phyloP scores from a whole-genome alignment of 2,113 vertebrate species.

The Campylomormyrus tamandua region DNA sequence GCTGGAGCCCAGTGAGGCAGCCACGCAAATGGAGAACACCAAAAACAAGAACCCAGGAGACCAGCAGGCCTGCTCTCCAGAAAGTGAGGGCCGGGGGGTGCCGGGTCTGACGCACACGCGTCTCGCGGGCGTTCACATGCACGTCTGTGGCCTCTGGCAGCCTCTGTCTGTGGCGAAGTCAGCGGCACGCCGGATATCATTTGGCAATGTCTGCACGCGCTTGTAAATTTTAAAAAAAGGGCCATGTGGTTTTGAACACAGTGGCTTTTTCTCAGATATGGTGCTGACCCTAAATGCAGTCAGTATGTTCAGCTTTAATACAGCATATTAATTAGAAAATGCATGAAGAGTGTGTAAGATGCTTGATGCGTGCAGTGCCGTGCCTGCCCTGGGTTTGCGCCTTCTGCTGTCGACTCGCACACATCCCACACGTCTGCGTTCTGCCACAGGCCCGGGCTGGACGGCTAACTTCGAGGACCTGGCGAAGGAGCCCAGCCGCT shows the following conservation, averaged over 20 bases:
- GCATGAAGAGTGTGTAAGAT: background rate
- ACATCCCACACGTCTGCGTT: background rate
- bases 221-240: background rate
- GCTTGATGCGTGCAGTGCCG: background rate
- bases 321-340: background rate
- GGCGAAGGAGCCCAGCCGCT: slow-evolving; percentile 35
- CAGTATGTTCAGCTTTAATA: background rate
- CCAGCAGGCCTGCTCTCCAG: slow-evolving; percentile 28
- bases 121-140: background rate
- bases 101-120: background rate
- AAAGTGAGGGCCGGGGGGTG: slow-evolving; percentile 32
- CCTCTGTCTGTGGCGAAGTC: background rate
- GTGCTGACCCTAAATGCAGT: background rate
- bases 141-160: background rate
- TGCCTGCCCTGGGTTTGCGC: background rate
- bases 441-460: slow-evolving; percentile 63
- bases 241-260: background rate
- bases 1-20: slow-evolving; percentile 34
- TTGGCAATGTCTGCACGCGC: background rate
- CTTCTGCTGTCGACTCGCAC: background rate
- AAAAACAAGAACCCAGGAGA: background rate
- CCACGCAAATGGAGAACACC: slow-evolving; percentile 33
- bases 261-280: background rate
- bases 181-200: background rate
- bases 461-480: slow-evolving; percentile 69